Evolutionary conservation across 1,140 invertebrate genomes (phyloP).

Genomic region (Atta cephalotes): DNA sequence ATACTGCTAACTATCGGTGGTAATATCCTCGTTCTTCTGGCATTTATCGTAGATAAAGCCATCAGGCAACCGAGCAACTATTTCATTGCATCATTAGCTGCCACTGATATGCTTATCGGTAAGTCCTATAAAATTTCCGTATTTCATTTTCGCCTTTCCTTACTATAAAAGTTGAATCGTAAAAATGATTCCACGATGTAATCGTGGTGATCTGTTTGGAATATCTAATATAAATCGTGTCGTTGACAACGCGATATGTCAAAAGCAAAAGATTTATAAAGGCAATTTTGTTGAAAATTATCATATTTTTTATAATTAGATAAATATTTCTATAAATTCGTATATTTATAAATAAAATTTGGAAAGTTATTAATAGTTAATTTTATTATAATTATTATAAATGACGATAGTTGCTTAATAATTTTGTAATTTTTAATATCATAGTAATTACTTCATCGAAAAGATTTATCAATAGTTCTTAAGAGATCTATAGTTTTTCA

Average conservation of each 20-base stretch:
- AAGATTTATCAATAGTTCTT: not conserved
- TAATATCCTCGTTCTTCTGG: slow-evolving; percentile 98
- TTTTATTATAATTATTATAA: not conserved
- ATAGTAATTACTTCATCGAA: not conserved
- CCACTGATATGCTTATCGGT: slow-evolving; percentile 99
- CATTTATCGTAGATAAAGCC: slow-evolving; percentile 98
- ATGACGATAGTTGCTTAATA: not conserved
- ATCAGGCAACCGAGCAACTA: slow-evolving; percentile 99
- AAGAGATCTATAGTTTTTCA: not conserved
- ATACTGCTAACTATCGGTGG: slow-evolving; percentile 97
- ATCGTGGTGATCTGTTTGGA: not conserved
- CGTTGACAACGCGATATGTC: too few relatives aligned
- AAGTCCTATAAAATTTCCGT: slow-evolving; percentile 78
- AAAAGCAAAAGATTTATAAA: not conserved
- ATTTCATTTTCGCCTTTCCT: not conserved
- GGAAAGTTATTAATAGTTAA: not conserved
- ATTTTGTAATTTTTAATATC: not conserved
- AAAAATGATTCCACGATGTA: not conserved
- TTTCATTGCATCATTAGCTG: slow-evolving; percentile 99
- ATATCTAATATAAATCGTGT: not conserved
- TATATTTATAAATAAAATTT: not conserved
- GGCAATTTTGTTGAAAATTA: not conserved
- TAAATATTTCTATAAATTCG: not conserved
- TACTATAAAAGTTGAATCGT: not conserved
- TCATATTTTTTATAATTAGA: not conserved